Conservation (phyloP, 2,888 invertebrate genomes). For the Trissolcus japonicus region DNA sequence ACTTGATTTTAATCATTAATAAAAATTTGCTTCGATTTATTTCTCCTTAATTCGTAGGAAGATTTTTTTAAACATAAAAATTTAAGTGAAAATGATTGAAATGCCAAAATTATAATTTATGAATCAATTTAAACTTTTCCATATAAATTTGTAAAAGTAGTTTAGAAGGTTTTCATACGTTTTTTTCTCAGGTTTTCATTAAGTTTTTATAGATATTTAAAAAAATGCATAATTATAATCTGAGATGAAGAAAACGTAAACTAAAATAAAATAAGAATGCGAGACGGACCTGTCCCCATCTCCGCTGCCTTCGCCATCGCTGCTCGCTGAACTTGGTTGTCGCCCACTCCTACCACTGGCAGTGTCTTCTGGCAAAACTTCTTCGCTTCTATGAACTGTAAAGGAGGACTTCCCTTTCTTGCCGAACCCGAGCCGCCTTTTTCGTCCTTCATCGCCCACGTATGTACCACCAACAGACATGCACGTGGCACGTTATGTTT, state of each 20-base stretch:
- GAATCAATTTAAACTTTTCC: too few relatives aligned
- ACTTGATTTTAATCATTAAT: not conserved
- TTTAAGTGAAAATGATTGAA: too few relatives aligned
- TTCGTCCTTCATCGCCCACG: slow-evolving; percentile 85
- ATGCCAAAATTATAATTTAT: too few relatives aligned
- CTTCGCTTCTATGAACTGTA: slow-evolving; percentile 98
- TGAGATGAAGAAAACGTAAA: slow-evolving; percentile 11
- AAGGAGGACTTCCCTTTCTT: slow-evolving; percentile 96
- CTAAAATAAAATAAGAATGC: slow-evolving; percentile 39
- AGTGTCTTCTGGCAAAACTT: slow-evolving; percentile 92
- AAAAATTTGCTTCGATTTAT: not conserved
- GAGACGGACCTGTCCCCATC: slow-evolving; percentile 89
- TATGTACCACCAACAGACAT: slow-evolving; percentile 75
- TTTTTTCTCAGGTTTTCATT: too few relatives aligned
- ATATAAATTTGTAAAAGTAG: too few relatives aligned
- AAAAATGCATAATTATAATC: slow-evolving; percentile 13
- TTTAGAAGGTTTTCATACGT: too few relatives aligned
- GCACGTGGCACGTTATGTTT: slow-evolving; percentile 71
- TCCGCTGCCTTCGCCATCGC: slow-evolving; percentile 90
- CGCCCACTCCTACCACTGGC: slow-evolving; percentile 77
- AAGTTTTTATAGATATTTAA: too few relatives aligned
- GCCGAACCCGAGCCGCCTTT: slow-evolving; percentile 96
- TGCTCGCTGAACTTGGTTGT: slow-evolving; percentile 94
- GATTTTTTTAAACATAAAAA: slow-evolving; percentile 2
- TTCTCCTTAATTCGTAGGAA: not conserved